Percentiles rank a stretch among this genome's conserved stretches.
Evolutionary conservation across 2,797 vertebrate species (phyloP).

Genomic region (Crocodylus rhombifer): DNA sequence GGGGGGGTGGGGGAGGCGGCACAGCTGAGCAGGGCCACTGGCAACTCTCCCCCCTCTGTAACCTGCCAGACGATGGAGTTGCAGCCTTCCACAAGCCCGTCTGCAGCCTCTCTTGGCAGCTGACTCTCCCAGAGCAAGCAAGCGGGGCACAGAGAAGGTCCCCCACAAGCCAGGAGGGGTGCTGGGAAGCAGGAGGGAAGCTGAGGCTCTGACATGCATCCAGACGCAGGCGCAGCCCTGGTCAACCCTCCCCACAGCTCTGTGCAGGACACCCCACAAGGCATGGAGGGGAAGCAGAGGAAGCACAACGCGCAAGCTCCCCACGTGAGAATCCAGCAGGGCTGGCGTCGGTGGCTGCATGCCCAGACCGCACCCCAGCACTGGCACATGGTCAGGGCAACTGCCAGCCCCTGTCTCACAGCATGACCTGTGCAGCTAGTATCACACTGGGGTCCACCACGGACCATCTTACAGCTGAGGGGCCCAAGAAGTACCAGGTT

Average conservation of each 20-base stretch:
- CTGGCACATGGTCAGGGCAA: neutral
- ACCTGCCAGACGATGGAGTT: too few species aligned
- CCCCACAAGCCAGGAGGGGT: neutral
- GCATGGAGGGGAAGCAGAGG: neutral
- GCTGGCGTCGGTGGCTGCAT: too few species aligned
- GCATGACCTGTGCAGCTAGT: too few species aligned
- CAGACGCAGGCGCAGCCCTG: neutral
- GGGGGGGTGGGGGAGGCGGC: too few species aligned
- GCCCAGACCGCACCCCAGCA: neutral
- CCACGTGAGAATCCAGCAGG: fast-evolving
- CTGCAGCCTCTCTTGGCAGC: too few species aligned
- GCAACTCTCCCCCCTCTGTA: too few species aligned
- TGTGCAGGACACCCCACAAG: too few species aligned
- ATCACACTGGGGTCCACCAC: neutral
- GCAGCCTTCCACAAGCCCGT: too few species aligned
- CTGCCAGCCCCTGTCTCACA: neutral
- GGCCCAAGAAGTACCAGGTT: neutral
- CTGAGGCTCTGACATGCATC: neutral
- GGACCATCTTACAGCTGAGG: neutral
- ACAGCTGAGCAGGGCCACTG: too few species aligned
- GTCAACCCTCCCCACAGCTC: fast-evolving
- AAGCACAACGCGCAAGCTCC: neutral
- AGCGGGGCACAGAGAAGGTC: neutral
- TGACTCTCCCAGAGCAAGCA: fast-evolving
- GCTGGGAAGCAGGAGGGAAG: fast-evolving